Percentiles rank a stretch among this genome's conserved stretches.
phyloP scores from a whole-genome alignment of 64 coral and sea anemone species.

The Montipora efflorescens region DNA sequence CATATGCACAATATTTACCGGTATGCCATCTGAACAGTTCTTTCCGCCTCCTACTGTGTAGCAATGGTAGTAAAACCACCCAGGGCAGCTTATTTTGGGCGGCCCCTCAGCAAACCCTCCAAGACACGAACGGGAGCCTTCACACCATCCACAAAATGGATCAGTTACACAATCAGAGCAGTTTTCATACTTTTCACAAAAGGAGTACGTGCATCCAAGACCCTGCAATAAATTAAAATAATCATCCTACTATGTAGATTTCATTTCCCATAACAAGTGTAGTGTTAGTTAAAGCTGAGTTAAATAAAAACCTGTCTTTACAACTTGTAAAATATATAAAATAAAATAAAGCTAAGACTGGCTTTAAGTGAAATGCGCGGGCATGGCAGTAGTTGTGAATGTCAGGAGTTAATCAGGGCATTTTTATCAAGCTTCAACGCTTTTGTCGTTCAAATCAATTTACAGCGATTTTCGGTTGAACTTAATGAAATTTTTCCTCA shows the following conservation, averaged over 20 bases:
- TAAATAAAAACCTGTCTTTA: neutral
- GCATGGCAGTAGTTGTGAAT: too few relatives aligned
- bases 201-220: constrained; percentile 74
- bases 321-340: too few relatives aligned
- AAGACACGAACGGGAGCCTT: constrained; percentile 47
- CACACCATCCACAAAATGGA: constrained; percentile 79
- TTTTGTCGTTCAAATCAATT: neutral
- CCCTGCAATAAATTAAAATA: constrained; percentile 24
- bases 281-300: too few relatives aligned
- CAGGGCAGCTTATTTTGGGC: constrained; percentile 49
- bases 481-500: neutral
- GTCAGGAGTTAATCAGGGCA: too few relatives aligned
- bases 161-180: constrained; percentile 59
- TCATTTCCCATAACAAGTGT: neutral
- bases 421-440: neutral
- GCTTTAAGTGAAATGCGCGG: too few relatives aligned
- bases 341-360: neutral
- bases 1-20: neutral
- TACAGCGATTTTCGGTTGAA: neutral
- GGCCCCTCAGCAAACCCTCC: constrained; percentile 37
- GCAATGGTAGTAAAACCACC: constrained; percentile 80
- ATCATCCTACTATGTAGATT: neutral
- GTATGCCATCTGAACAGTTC: constrained; percentile 55
- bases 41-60: constrained; percentile 68
- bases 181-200: constrained; percentile 54